Evolutionary conservation across 2,888 invertebrate genomes (phyloP), one percentile per base, ranked within the genome.

Genomic region (Cantharis rufa): DNA sequence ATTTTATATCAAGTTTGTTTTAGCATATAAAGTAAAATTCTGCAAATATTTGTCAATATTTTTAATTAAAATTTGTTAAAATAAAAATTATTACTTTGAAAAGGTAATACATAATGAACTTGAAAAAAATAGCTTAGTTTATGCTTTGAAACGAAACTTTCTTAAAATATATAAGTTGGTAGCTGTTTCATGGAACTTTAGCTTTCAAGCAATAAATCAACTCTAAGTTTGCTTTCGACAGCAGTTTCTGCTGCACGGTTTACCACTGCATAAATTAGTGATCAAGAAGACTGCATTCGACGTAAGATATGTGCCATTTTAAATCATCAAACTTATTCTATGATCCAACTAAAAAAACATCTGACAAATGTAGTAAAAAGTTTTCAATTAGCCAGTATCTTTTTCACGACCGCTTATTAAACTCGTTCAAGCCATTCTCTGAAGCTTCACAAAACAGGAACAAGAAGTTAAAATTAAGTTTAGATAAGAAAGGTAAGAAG

Each of bases 231-330:
- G 78, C 78, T 78, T 78, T 78, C 78, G 78, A 78, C 78, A 78
- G 78, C 78, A 78, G 78, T 78, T 78, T 78, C 78, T 76, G 76
- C 76, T 78, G 78, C 78, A 78, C 76, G 78, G 78, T 78, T 78
- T 78, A 78, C 76, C 78, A 71, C 78, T 78, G 78, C 76, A 78
- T 78, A 78, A 78, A 78, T 78, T 78, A 78, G 78, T 78, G 78
- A 78, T 76, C 78, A 74, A 78, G 76, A 73, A 76, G 76, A 76
- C 76, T 78, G 78, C 48, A 72, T 78, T 78, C 78, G 78, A 78
- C 78, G 72, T 78, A 78, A 78, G 78, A 78, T 78, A 78, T 78
- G 78, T 78, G 76, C 74, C 24, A 62, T 78, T 78, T 78, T 78
- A 78, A 76, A 78, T 76, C 76, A 78, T 61, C 71, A 63, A 75